Evolutionary conservation across 2,797 vertebrate genomes (phyloP).

Genomic region (Pelochelys cantorii): DNA sequence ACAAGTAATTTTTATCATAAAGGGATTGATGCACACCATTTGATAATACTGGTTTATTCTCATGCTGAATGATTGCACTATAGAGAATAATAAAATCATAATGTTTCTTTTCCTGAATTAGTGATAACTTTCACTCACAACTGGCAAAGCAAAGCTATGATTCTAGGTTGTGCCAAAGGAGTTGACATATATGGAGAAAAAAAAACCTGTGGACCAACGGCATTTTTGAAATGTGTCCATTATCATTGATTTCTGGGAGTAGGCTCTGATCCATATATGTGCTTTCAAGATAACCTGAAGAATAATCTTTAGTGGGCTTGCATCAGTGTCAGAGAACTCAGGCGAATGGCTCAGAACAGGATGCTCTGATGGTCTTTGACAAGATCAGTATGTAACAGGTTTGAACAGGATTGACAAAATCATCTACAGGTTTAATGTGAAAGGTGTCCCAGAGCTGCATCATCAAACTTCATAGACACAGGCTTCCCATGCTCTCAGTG

Average conservation of each 20-base stretch:
- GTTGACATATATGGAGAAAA: fast-evolving
- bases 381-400: too few relatives aligned
- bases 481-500: too few relatives aligned
- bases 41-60: background rate
- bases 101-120: background rate
- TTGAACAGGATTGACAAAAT: too few relatives aligned
- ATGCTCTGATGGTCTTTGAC: too few relatives aligned
- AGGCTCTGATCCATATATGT: background rate
- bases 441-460: too few relatives aligned
- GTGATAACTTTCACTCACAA: background rate
- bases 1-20: background rate
- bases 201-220: background rate
- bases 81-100: background rate
- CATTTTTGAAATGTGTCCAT: background rate
- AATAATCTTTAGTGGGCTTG: too few relatives aligned
- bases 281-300: too few relatives aligned
- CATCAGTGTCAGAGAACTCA: too few relatives aligned
- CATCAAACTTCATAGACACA: too few relatives aligned
- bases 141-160: background rate
- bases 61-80: background rate
- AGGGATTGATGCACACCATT: background rate
- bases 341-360: too few relatives aligned
- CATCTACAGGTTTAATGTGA: too few relatives aligned
- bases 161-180: background rate
- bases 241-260: background rate